Evolutionary conservation across 2,113 vertebrate genomes (phyloP).

Genomic region (Vidua macroura): DNA sequence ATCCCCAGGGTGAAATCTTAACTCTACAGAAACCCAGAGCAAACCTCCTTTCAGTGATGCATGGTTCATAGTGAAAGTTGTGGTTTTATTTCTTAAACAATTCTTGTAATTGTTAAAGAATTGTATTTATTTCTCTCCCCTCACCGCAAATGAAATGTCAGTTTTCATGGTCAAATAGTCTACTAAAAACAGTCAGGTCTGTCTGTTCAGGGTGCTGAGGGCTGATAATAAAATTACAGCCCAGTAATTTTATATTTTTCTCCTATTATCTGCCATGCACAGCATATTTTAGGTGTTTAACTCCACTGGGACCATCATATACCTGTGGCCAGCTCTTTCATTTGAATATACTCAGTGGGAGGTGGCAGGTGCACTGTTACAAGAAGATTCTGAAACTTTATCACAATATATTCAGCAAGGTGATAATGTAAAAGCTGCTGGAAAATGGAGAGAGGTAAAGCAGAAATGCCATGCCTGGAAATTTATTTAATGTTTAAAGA

Average conservation of each 20-base stretch:
- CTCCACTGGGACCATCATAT: background rate
- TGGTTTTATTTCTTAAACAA: background rate
- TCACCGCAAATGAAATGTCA: background rate
- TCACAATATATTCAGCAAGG: background rate
- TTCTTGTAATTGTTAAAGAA: background rate
- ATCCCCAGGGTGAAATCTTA: conserved; percentile 38
- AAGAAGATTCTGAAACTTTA: conserved; percentile 7
- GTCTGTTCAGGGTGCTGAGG: background rate
- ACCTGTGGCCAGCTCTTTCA: background rate
- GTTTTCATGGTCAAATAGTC: background rate
- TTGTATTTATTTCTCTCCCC: background rate
- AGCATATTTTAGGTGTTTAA: background rate
- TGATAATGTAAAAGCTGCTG: conserved; percentile 10
- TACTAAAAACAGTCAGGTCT: background rate
- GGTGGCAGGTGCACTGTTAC: background rate
- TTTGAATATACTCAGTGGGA: background rate
- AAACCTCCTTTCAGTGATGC: background rate
- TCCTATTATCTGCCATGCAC: background rate
- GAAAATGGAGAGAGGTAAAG: background rate
- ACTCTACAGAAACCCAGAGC: background rate
- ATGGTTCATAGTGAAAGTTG: background rate
- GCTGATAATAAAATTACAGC: background rate
- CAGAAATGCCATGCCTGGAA: conserved; percentile 7
- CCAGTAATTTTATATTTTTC: background rate
- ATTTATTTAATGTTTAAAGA: conserved; percentile 11